These are phyloP conservation scores for Rhabdomys dilectus DNA, from an alignment of 2,113 vertebrate genomes.

Conservation along the genomic window DNA sequence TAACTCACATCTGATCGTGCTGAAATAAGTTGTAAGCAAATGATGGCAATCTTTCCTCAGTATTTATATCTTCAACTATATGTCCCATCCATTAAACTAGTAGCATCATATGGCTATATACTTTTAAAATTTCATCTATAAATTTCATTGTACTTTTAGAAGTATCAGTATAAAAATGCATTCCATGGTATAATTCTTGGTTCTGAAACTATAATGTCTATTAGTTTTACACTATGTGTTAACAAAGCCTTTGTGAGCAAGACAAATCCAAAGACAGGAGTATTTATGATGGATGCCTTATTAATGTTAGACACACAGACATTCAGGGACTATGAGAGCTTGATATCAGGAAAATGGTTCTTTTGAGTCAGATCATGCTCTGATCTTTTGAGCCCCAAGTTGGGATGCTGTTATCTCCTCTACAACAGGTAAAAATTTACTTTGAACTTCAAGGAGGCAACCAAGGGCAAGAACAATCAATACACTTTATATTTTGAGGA, in stretches of 20 bases:
- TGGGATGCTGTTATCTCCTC: background rate
- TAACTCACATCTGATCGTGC: background rate
- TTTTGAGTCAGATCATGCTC: background rate
- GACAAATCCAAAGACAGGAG: background rate
- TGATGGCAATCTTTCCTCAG: background rate
- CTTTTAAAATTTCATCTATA: background rate
- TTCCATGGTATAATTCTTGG: background rate
- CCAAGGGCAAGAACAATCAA: background rate
- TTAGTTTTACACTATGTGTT: background rate
- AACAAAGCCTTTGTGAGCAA: background rate
- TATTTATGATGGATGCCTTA: background rate
- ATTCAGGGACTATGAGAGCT: background rate
- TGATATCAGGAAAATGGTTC: background rate
- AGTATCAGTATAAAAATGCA: background rate
- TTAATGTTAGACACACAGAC: background rate
- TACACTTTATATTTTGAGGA: background rate
- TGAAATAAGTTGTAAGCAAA: background rate
- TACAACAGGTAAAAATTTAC: background rate
- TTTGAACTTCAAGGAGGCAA: background rate
- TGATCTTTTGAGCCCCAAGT: background rate
- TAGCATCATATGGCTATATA: background rate
- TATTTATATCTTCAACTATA: background rate
- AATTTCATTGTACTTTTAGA: background rate
- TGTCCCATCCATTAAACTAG: background rate
- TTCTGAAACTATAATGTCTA: background rate